A percentile compares a stretch with the other conserved stretches of the same genome.
phyloP scores from a whole-genome alignment of 1,140 invertebrate species.

The Drosophila orena region DNA sequence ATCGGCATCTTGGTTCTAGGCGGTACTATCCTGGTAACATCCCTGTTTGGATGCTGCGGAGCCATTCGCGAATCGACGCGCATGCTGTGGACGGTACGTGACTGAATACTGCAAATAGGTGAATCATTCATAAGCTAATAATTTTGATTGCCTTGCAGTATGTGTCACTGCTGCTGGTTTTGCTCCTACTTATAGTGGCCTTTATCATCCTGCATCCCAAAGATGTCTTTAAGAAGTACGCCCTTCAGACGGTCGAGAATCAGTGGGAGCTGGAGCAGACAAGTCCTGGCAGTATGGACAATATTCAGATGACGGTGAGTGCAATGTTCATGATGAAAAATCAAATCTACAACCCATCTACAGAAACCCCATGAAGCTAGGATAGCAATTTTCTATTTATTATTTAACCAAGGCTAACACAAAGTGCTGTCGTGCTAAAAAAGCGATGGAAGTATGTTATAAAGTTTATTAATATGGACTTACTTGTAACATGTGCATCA shows the following conservation, averaged over 20 bases:
- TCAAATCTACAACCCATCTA: too few relatives aligned
- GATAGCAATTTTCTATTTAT: too few relatives aligned
- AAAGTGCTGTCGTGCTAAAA: too few relatives aligned
- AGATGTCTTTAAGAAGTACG: constrained; percentile 71
- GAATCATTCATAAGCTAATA: constrained; percentile 14
- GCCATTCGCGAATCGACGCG: constrained; percentile 92
- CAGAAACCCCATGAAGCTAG: too few relatives aligned
- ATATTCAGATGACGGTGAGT: constrained; percentile 61
- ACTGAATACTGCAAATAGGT: background rate
- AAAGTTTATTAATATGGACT: too few relatives aligned
- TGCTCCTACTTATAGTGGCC: constrained; percentile 56
- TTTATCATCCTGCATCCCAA: constrained; percentile 57
- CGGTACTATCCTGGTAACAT: constrained; percentile 89
- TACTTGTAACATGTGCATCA: too few relatives aligned
- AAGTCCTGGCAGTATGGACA: constrained; percentile 69
- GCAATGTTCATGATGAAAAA: too few relatives aligned
- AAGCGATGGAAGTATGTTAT: too few relatives aligned
- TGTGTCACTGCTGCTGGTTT: constrained; percentile 54
- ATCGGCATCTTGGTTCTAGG: constrained; percentile 90
- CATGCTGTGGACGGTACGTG: constrained; percentile 91
- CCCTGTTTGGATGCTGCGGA: constrained; percentile 94
- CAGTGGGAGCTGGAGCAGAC: constrained; percentile 62
- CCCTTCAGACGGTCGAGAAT: constrained; percentile 58
- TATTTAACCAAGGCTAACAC: too few relatives aligned
- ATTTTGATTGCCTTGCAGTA: constrained; percentile 48